phyloP scores from a whole-genome alignment of 2,797 vertebrate genomes.

The Gobionotothen gibberifrons region DNA sequence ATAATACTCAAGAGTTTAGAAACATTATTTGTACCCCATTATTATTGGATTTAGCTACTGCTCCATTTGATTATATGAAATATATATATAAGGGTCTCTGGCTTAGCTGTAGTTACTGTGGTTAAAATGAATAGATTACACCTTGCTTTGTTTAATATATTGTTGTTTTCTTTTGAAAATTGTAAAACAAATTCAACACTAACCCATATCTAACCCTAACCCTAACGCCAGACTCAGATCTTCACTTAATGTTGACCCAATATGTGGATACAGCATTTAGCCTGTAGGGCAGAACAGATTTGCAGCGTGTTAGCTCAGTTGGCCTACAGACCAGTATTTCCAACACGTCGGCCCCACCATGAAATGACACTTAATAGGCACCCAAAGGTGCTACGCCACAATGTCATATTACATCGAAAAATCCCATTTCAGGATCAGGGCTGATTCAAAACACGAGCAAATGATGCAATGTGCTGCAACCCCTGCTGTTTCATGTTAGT shows the following conservation, averaged over 20 bases:
- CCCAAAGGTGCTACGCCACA: slow-evolving; percentile 54
- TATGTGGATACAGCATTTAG: slow-evolving; percentile 3
- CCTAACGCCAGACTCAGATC: slow-evolving; percentile 14
- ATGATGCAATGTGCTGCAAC: slow-evolving; percentile 60
- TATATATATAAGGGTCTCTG: neutral
- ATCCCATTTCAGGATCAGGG: slow-evolving; percentile 48
- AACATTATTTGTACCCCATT: neutral
- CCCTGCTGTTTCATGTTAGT: slow-evolving; percentile 61
- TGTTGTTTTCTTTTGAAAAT: too few species aligned
- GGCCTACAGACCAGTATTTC: slow-evolving; percentile 48
- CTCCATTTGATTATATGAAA: neutral
- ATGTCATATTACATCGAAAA: slow-evolving; percentile 53
- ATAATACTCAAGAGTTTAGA: neutral
- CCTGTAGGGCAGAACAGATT: slow-evolving; percentile 21
- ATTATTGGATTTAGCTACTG: neutral
- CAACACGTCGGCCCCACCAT: slow-evolving; percentile 50
- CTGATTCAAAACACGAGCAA: slow-evolving; percentile 53
- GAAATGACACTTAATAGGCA: slow-evolving; percentile 68
- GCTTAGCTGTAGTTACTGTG: neutral
- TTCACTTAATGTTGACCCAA: slow-evolving; percentile 2
- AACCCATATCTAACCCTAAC: too few species aligned
- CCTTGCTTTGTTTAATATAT: neutral
- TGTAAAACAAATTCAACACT: neutral
- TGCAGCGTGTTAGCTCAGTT: slow-evolving; percentile 28
- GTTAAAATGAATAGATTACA: neutral